phyloP scores from a whole-genome alignment of 2,797 vertebrate genomes.

The Dryobates pubescens region DNA sequence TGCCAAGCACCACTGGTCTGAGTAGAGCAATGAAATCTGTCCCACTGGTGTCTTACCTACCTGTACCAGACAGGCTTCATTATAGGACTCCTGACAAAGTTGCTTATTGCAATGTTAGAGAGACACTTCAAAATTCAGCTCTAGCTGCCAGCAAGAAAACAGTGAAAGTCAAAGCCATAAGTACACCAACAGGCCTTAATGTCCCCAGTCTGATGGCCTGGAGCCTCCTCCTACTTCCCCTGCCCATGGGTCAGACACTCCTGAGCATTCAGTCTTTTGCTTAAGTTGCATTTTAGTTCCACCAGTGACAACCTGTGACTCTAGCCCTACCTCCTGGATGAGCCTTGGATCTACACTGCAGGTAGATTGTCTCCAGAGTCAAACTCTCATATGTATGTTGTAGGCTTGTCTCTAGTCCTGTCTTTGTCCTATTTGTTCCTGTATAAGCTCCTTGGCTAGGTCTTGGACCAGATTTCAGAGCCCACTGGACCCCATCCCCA shows the following conservation, averaged over 20 bases:
- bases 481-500: fast-evolving
- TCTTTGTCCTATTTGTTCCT: neutral
- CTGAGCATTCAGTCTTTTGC: neutral
- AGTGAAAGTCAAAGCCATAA: neutral
- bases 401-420: neutral
- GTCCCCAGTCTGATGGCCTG: no score
- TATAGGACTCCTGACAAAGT: neutral
- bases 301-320: neutral
- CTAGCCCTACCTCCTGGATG: neutral
- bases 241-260: neutral
- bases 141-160: neutral
- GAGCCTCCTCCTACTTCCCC: neutral
- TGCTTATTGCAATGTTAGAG: neutral
- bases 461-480: neutral
- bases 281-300: neutral
- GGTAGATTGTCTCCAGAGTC: neutral
- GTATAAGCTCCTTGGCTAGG: neutral
- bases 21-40: neutral
- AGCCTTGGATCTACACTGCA: neutral
- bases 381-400: fast-evolving
- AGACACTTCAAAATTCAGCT: neutral
- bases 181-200: neutral
- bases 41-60: no score
- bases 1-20: neutral
- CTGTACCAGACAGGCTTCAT: neutral